phyloP scores from a whole-genome alignment of 2,888 invertebrate species.

The Drosophila demipolita region DNA sequence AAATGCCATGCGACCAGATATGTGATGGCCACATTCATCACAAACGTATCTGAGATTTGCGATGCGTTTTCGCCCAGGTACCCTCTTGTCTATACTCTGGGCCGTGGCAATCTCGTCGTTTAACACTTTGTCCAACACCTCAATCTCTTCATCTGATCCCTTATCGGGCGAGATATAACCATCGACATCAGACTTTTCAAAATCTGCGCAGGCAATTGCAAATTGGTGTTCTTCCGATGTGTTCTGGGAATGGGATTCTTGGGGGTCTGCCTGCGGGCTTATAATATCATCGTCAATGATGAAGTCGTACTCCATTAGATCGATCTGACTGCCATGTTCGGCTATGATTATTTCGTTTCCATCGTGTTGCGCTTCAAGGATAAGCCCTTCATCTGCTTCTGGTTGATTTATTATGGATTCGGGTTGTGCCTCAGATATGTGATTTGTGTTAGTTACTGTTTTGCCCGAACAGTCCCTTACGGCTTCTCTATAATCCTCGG shows the following conservation, averaged over 20 bases:
- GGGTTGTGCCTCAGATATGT: not conserved
- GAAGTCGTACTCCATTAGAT: constrained; percentile 43
- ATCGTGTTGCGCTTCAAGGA: constrained; percentile 9
- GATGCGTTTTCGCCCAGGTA: constrained; percentile 37
- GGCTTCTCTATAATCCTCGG: constrained; percentile 33
- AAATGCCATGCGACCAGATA: constrained; percentile 67
- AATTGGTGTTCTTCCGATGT: constrained; percentile 8
- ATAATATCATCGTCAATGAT: constrained; percentile 38
- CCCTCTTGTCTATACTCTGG: constrained; percentile 18
- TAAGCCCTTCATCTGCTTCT: constrained; percentile 6
- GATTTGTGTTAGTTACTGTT: constrained; percentile 1
- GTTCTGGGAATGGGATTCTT: not conserved
- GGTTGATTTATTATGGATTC: not conserved
- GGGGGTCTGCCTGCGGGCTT: constrained; percentile 18
- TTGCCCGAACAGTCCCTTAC: constrained; percentile 19
- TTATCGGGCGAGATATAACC: constrained; percentile 36
- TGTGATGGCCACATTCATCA: constrained; percentile 69
- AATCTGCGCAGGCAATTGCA: not conserved
- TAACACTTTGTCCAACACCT: constrained; percentile 35
- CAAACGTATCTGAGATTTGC: constrained; percentile 56
- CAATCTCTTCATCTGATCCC: constrained; percentile 48
- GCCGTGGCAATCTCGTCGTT: constrained; percentile 45
- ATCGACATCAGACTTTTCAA: not conserved
- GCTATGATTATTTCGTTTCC: constrained; percentile 11
- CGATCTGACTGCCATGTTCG: constrained; percentile 13